Percentiles rank a stretch among this genome's conserved stretches.
These are phyloP conservation scores for Progne subis DNA, from an alignment of 2,113 vertebrate species.

Conservation along the genomic window DNA sequence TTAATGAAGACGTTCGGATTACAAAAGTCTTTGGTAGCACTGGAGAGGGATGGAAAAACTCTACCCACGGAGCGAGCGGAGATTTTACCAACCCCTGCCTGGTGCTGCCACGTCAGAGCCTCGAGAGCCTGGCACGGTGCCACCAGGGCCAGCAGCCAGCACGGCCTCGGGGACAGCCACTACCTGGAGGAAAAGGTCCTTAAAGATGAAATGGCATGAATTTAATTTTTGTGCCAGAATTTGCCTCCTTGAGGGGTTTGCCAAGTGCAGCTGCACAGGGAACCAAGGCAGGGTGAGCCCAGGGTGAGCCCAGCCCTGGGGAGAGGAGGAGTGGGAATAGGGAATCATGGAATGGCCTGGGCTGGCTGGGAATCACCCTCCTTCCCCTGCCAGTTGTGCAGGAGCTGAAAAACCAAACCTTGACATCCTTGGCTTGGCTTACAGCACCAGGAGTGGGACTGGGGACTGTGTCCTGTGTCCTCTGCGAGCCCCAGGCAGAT, in stretches of 20 bases:
- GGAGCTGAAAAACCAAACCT: neutral
- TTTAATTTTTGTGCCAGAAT: rapidly evolving
- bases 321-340: rapidly evolving
- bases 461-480: neutral
- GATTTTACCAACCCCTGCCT: neutral
- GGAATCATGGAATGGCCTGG: rapidly evolving
- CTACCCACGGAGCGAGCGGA: neutral
- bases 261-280: neutral
- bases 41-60: neutral
- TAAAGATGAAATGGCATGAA: neutral
- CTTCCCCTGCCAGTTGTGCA: neutral
- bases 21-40: neutral
- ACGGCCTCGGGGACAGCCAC: rapidly evolving
- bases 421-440: neutral
- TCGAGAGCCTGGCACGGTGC: rapidly evolving
- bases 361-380: neutral
- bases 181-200: rapidly evolving
- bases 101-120: neutral
- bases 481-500: neutral
- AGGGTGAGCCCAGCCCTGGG: neutral
- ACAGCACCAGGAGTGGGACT: rapidly evolving
- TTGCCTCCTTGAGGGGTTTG: neutral
- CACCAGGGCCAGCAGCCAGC: neutral
- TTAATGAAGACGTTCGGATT: constrained; percentile 30
- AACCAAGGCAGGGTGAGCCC: neutral